Evolutionary conservation across 1,140 invertebrate genomes (phyloP), one percentile per base, ranked within the genome.

Genomic region (Agrilus planipennis): DNA sequence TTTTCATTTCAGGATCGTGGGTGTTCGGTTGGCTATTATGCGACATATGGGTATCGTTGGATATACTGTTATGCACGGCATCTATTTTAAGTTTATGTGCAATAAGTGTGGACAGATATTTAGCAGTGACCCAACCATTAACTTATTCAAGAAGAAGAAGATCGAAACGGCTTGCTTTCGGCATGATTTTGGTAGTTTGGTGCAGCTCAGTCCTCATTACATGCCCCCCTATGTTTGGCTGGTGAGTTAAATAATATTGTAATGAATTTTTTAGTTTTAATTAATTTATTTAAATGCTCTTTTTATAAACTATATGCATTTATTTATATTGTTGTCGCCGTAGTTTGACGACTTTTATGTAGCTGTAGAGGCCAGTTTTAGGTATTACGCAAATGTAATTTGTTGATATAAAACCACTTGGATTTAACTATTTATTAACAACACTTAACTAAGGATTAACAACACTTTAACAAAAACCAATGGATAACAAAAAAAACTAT

Each of bases 21-120:
- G 71, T 75, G 48, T 71, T 89, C 2, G 83, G 84, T n/a, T 73
- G 74, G 64, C 65, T 80, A 3, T 65, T 89, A 12, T 90, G 86
- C 58, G 81, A 87, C 53, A 75, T 90, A 38, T 95, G 89, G 90
- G 79, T 94, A 29, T 92, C 88, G 0, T 70, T 91, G 55, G 92
- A 97, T 57, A 85, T 96, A 28, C 71, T 94, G 3, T 78, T 91
- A 1, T 94, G 91, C 60, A 96, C 92, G 2, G 77, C 87, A 42
- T 76, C 84, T 50, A 77, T 89, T 54, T 67, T 89, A 34, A 77
- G 76, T 55, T 61, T 89, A 56, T 82, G 79, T 68, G 77, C 86
- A 55, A 87, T 89, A 55, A 85, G 82, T 45, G 73, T 91, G 20
- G 89, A 93, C 61, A 67, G 88, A 32, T 91, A 89, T 62, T 70